Evolutionary conservation across 1,140 invertebrate species (phyloP), one percentile per base, ranked within the genome.

Genomic region (Drosophila tristis): DNA sequence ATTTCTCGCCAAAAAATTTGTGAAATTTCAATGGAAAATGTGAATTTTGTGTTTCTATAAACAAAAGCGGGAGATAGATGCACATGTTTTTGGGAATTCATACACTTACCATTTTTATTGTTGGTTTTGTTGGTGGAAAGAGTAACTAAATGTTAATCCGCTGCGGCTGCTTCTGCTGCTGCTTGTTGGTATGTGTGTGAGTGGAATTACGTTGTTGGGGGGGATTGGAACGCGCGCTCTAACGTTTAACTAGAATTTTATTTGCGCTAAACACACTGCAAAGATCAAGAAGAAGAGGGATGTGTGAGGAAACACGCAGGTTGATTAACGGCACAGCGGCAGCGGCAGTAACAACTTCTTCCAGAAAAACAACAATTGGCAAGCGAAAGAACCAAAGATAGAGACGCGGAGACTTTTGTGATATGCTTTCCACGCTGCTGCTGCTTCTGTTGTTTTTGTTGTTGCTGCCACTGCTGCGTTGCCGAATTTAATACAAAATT

Each of bases 61-160:
- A 82, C 73, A 71, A 44, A 63, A 61, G 9, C 35, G 9, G 35
- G 26, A 54, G 39, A 59, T 35, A 60, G 63, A 56, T 54, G 35
- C 61, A 76, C 71, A 65, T 60, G 59, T 65, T 60, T 51, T 66
- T 35, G 42, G 25, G 16, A 25, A 23, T 35, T 43, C 44, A 71
- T 82, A 49, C 59, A 89, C 84, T 87, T 87, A 87, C 82, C 82
- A 87, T 87, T 87, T 89, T 87, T 87, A 79, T 82, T 66, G 61
- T 75, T 66, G 47, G 61, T 56, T 26, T 65, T 75, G 60, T 72
- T 54, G 71, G 70, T 84, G 84, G 75, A 89, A 89, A 80, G 71
- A 86, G 77, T 86, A 73, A 86, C 78, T 80, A 86, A 86, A 66
- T 77, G 85, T 85, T 87, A 89, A 89, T 87, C 82, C 84, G 82